phyloP scores from a whole-genome alignment of 2,888 invertebrate species.

The Drosophila atripex region DNA sequence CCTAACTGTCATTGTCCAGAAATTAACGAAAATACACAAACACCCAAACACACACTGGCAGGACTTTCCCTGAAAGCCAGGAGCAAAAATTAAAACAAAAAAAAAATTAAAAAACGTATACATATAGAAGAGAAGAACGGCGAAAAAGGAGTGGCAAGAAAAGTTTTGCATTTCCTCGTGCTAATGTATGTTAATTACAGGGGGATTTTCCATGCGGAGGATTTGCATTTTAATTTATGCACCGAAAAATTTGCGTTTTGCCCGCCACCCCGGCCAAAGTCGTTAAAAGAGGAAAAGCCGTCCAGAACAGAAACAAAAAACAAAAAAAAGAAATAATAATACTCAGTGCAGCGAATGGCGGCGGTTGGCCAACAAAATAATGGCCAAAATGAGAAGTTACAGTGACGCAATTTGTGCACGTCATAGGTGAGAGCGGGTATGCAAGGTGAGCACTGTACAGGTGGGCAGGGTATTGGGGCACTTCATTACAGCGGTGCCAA shows the following conservation, averaged over 20 bases:
- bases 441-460: constrained; percentile 22
- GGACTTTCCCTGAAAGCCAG: constrained; percentile 7
- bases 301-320: constrained; percentile 41
- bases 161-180: constrained; percentile 80
- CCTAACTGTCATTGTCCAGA: constrained; percentile 80
- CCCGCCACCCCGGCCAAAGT: constrained; percentile 49
- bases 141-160: constrained; percentile 45
- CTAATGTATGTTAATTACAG: constrained; percentile 84
- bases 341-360: constrained; percentile 11
- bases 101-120: constrained; percentile 3
- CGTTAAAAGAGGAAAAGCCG: constrained; percentile 47
- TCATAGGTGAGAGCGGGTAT: constrained; percentile 32
- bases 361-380: constrained; percentile 47
- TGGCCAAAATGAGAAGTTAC: constrained; percentile 67
- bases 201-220: constrained; percentile 78
- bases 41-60: constrained; percentile 27
- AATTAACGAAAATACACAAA: constrained; percentile 77
- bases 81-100: constrained; percentile 25
- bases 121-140: constrained; percentile 12
- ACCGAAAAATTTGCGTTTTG: constrained; percentile 72
- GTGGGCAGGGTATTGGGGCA: constrained; percentile 24
- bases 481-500: constrained; percentile 46
- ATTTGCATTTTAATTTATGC: constrained; percentile 81
- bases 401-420: constrained; percentile 59
- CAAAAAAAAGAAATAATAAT: constrained; percentile 13